Percentiles rank a stretch among this genome's conserved stretches.
These are phyloP conservation scores for Eurystomus glaucurus DNA, from an alignment of 2,797 vertebrate genomes.

Conservation along the genomic window DNA sequence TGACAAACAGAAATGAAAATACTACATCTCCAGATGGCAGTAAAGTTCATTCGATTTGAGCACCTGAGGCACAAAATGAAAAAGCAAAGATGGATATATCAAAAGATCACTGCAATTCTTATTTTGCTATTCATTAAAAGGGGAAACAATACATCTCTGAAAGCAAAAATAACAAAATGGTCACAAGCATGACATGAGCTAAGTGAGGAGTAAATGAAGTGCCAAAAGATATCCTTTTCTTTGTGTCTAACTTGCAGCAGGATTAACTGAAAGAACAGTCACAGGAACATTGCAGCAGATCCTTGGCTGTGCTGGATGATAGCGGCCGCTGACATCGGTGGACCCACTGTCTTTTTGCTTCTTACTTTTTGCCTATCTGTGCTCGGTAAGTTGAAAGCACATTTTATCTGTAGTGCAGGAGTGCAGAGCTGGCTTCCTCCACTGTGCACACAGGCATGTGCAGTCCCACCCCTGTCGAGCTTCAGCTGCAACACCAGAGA, in stretches of 20 bases:
- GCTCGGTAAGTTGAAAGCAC: background rate
- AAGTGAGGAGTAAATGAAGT: background rate
- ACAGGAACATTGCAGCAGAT: background rate
- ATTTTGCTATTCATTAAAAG: background rate
- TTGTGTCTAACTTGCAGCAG: background rate
- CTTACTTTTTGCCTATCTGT: background rate
- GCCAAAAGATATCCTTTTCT: background rate
- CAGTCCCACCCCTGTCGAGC: background rate
- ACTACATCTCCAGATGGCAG: conserved; percentile 68
- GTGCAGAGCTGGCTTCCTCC: background rate
- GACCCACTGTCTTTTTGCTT: background rate
- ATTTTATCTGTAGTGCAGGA: background rate
- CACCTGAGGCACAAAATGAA: conserved; percentile 40
- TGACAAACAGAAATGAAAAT: conserved; percentile 52
- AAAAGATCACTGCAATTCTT: background rate
- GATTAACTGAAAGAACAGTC: background rate
- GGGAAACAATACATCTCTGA: background rate
- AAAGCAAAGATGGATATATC: background rate
- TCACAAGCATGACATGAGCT: background rate
- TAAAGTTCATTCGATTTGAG: conserved; percentile 56
- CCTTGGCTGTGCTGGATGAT: background rate
- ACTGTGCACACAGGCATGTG: background rate
- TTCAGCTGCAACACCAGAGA: background rate
- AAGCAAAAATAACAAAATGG: background rate
- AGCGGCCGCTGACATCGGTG: rapidly evolving